phyloP scores from a whole-genome alignment of 2,113 vertebrate species.

The Pipra filicauda region DNA sequence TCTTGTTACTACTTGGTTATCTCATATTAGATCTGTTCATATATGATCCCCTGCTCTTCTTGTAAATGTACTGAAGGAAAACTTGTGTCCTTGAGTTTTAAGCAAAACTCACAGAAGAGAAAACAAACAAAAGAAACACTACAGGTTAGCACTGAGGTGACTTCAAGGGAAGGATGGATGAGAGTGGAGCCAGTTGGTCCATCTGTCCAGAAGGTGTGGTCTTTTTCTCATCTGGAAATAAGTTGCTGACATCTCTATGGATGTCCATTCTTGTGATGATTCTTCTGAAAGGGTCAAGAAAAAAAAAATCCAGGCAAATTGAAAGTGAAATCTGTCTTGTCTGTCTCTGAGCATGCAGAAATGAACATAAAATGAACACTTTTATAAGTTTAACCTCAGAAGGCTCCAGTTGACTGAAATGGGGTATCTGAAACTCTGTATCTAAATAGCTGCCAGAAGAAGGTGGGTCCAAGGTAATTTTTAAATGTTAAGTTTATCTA shows the following conservation, averaged over 20 bases:
- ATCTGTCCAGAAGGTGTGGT: background rate
- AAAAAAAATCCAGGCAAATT: background rate
- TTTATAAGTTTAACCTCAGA: background rate
- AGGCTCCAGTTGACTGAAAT: background rate
- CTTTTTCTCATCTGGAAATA: background rate
- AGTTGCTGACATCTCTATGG: background rate
- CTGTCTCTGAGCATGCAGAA: background rate
- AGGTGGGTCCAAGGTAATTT: background rate
- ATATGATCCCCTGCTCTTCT: accelerated
- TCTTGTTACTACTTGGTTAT: background rate
- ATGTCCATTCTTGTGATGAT: background rate
- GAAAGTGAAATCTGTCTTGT: background rate
- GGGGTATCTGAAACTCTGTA: background rate
- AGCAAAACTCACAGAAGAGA: background rate
- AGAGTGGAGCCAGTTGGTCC: background rate
- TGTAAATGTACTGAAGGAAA: background rate
- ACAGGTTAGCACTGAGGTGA: background rate
- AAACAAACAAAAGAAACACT: background rate
- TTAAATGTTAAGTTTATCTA: background rate
- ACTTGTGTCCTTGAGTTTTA: background rate
- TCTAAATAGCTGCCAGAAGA: background rate
- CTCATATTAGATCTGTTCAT: background rate
- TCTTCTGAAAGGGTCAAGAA: background rate
- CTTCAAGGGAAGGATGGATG: background rate
- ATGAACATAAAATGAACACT: background rate